These are phyloP conservation scores for Asteroscopus sphinx DNA, from an alignment of 2,888 invertebrate genomes.

Conservation along the genomic window DNA sequence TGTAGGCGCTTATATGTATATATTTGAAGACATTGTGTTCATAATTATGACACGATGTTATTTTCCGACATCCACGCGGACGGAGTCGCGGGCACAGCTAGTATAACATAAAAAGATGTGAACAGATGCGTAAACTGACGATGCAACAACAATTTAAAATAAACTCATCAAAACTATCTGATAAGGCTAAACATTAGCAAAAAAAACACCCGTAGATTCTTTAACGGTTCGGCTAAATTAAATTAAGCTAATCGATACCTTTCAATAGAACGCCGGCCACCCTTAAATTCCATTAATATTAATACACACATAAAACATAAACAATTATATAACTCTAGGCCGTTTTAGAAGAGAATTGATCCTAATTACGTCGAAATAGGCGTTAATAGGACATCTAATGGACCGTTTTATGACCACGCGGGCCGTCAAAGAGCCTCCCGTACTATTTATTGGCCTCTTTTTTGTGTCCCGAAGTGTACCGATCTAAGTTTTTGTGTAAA, in stretches of 20 bases:
- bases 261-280: constrained; percentile 52
- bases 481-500: constrained; percentile 85
- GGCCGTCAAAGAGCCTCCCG: constrained; percentile 85
- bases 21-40: too few species aligned
- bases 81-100: too few species aligned
- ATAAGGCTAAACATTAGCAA: constrained; percentile 46
- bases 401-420: constrained; percentile 80
- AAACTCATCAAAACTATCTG: constrained; percentile 48
- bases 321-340: constrained; percentile 80
- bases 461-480: constrained; percentile 64
- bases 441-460: constrained; percentile 84
- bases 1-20: too few species aligned
- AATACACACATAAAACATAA: constrained; percentile 77
- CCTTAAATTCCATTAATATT: constrained; percentile 63
- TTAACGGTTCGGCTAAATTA: constrained; percentile 42
- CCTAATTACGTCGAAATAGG: constrained; percentile 89
- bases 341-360: constrained; percentile 79
- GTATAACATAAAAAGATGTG: not conserved
- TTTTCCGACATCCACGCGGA: too few species aligned
- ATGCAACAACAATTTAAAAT: constrained; percentile 36
- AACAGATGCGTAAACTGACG: constrained; percentile 37
- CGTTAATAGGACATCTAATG: constrained; percentile 88
- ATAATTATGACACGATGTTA: too few species aligned
- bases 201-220: constrained; percentile 48
- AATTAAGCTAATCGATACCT: constrained; percentile 57